Percentiles rank a stretch among this genome's conserved stretches.
These are phyloP conservation scores for Eupithecia centaureata DNA, from an alignment of 2,888 invertebrate genomes.

Conservation along the genomic window DNA sequence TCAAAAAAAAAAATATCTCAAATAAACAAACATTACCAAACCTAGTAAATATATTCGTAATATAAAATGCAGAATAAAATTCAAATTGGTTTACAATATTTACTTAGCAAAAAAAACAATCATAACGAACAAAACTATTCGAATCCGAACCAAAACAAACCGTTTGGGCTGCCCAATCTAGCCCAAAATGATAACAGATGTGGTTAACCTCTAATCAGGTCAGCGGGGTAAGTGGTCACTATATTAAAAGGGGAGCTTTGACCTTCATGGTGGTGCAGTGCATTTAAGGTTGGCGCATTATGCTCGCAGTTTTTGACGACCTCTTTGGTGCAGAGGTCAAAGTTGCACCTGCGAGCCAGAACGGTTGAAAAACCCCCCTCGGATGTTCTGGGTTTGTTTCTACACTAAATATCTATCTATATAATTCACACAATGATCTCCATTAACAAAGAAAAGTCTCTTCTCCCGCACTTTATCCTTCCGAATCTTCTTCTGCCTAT, in stretches of 20 bases:
- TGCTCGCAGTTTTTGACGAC: not conserved
- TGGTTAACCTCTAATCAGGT: slow-evolving; percentile 7
- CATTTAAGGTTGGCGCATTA: slow-evolving; percentile 1
- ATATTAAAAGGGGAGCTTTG: slow-evolving; percentile 3
- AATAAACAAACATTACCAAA: too few relatives aligned
- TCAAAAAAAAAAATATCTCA: too few relatives aligned
- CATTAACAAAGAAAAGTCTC: too few relatives aligned
- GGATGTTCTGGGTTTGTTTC: not conserved
- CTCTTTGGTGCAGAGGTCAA: not conserved
- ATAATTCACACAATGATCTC: too few relatives aligned
- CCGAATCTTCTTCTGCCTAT: too few relatives aligned
- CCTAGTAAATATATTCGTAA: too few relatives aligned
- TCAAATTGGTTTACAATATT: not conserved
- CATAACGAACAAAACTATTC: not conserved
- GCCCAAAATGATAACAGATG: slow-evolving; percentile 11
- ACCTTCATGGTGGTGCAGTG: not conserved
- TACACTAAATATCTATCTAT: too few relatives aligned
- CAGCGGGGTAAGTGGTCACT: slow-evolving; percentile 10
- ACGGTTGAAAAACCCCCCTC: too few relatives aligned
- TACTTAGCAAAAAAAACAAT: not conserved
- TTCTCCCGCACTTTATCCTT: too few relatives aligned
- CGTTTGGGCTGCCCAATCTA: not conserved
- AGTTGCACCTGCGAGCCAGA: too few relatives aligned
- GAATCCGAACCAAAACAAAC: not conserved
- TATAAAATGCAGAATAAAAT: not conserved